These are phyloP conservation scores for Drosophila aldrichi DNA, from an alignment of 2,888 invertebrate species.

Conservation along the genomic window DNA sequence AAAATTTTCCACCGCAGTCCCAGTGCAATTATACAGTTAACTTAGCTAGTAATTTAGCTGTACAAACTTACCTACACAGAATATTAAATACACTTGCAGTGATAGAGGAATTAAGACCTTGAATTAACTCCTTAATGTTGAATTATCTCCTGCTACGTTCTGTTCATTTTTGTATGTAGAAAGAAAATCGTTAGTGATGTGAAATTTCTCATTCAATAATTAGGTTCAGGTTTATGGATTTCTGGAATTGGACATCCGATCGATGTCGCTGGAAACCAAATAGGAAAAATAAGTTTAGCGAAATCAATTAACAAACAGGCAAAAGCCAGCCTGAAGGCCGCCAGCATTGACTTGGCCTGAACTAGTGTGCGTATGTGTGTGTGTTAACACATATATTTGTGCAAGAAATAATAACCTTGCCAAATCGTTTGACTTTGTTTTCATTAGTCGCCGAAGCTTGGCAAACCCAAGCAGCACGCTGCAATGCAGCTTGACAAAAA, in stretches of 20 bases:
- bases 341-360: constrained; percentile 9
- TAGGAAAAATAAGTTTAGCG: constrained; percentile 46
- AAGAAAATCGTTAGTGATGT: too few species aligned
- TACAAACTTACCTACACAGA: too few species aligned
- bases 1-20: too few species aligned
- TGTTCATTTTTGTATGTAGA: too few species aligned
- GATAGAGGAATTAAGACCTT: too few species aligned
- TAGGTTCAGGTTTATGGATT: not conserved
- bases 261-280: constrained; percentile 18
- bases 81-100: too few species aligned
- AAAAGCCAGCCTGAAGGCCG: constrained; percentile 37
- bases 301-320: constrained; percentile 43
- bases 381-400: constrained; percentile 69
- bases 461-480: constrained; percentile 49
- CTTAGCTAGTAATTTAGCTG: too few species aligned
- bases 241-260: not conserved
- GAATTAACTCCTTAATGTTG: too few species aligned
- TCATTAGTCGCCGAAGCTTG: constrained; percentile 36
- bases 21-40: too few species aligned
- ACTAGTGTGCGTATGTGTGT: constrained; percentile 18
- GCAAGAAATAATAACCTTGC: constrained; percentile 77
- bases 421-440: constrained; percentile 69
- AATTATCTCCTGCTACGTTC: too few species aligned
- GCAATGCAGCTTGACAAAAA: constrained; percentile 16
- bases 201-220: too few species aligned